Base-by-base conservation (phyloP, 2,113 vertebrate species). In the Cottus gobio region DNA sequence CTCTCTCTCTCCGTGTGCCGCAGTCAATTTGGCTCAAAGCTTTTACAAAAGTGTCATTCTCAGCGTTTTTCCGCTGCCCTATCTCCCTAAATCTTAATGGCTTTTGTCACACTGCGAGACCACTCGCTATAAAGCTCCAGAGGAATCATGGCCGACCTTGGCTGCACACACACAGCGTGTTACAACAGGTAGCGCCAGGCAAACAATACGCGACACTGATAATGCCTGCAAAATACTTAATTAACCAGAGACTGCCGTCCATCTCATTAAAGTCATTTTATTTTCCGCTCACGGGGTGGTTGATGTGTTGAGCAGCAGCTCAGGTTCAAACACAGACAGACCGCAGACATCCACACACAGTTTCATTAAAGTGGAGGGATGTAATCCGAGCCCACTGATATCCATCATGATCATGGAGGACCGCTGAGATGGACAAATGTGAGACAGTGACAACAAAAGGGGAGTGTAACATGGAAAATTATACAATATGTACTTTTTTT, bases 41-140 rank as follows among this genome's bases (percentile, higher is more conserved):
- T 89, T 75, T 85, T 64, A 65, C 66, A 79, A 80, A 94, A 91
- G 77, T 87, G 82, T 89, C 69, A 83, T 89, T 84, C 90, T 94
- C 91, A 93, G 92, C 91, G 26, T 79, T 79, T 93, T 90, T 58
- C 82, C 12, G 20, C 60, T 75, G 68, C n/a, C 36, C 72, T 93
- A 93, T 94, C 93, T 91, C 71, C 81, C 81, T 77, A 87, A 88
- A 93, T 93, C 92, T 92, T 92, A 93, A 92, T 93, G 92, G 90
- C 80, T 94, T 94, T 91, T 92, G 93, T 94, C 87, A 89, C 89
- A 88, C 82, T 66, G 77, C 75, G 90, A 84, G 88, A 7, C 84
- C 15, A 7, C 57, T 78, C 15, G 22, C 87, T 80, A 70, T 74
- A 68, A 68, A 88, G 80, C 86, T 83, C 75, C 42, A 50, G 80